Conservation (phyloP, 2,113 vertebrate species). For the Erinaceus europaeus region DNA sequence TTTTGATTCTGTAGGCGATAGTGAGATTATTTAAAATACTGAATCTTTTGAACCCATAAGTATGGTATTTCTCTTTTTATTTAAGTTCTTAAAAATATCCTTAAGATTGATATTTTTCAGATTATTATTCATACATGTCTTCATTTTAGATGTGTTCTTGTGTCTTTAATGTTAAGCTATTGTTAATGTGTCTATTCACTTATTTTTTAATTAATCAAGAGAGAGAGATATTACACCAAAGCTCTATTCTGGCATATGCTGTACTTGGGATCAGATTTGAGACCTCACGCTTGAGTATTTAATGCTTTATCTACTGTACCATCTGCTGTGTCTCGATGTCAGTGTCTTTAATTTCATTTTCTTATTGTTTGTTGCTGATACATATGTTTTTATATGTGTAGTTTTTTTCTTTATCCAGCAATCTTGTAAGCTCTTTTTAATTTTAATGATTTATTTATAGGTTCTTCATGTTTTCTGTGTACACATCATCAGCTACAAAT, state of each 20-base stretch:
- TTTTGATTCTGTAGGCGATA: slow-evolving; percentile 10
- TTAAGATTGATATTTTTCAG: slow-evolving; percentile 16
- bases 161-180: slow-evolving; percentile 20
- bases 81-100: slow-evolving; percentile 4
- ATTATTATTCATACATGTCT: neutral
- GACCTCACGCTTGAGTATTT: no score
- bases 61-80: slow-evolving; percentile 12
- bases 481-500: slow-evolving; percentile 60
- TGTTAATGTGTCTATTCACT: no score
- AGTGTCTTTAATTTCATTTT: slow-evolving; percentile 48
- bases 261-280: no score
- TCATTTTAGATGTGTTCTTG: slow-evolving; percentile 39
- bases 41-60: neutral
- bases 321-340: no score
- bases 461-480: slow-evolving; percentile 58
- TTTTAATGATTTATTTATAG: slow-evolving; percentile 48
- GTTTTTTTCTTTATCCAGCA: neutral
- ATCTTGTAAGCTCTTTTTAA: slow-evolving; percentile 37
- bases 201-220: no score
- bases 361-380: slow-evolving; percentile 43
- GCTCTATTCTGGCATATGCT: no score
- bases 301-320: no score
- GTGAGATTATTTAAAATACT: neutral
- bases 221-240: no score
- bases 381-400: slow-evolving; percentile 24